Percentiles rank a stretch among this genome's conserved stretches.
Evolutionary conservation across 1,140 invertebrate genomes (phyloP).

Genomic region (Cyphomyrmex costatus): DNA sequence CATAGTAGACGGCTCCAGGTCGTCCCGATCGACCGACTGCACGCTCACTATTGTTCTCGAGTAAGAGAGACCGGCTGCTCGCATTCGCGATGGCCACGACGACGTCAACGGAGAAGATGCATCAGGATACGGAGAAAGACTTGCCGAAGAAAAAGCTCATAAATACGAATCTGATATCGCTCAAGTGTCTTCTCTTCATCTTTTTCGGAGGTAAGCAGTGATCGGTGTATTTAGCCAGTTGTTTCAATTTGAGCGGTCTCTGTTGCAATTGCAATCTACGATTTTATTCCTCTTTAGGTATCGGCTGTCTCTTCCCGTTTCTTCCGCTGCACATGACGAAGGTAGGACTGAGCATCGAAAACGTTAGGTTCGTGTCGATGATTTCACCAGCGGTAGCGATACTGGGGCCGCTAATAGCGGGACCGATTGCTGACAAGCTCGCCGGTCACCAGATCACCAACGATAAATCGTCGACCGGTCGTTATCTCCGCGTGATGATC

Average conservation of each 20-base stretch:
- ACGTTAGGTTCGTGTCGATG: constrained; percentile 91
- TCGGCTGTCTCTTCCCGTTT: constrained; percentile 92
- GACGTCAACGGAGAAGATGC: constrained; percentile 77
- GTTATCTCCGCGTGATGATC: constrained; percentile 90
- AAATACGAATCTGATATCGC: constrained; percentile 85
- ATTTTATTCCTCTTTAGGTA: constrained; percentile 86
- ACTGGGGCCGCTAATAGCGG: constrained; percentile 90
- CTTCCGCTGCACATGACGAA: constrained; percentile 91
- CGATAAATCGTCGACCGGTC: constrained; percentile 83
- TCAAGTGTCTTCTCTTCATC: constrained; percentile 87
- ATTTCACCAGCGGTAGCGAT: constrained; percentile 91
- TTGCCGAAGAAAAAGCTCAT: constrained; percentile 77
- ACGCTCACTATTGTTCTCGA: not conserved
- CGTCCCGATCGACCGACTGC: constrained; percentile 22
- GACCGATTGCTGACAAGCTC: constrained; percentile 90
- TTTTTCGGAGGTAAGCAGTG: constrained; percentile 86
- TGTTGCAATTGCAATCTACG: not conserved
- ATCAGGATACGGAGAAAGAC: constrained; percentile 71
- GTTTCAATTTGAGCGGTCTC: not conserved
- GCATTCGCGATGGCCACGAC: constrained; percentile 71
- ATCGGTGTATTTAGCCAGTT: not conserved
- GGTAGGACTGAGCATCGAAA: constrained; percentile 90
- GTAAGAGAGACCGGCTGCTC: constrained; percentile 23
- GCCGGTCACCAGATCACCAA: constrained; percentile 83
- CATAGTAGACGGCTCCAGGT: constrained; percentile 59